These are phyloP conservation scores for Oenanthe melanoleuca DNA, from an alignment of 2,113 vertebrate genomes.

Conservation along the genomic window DNA sequence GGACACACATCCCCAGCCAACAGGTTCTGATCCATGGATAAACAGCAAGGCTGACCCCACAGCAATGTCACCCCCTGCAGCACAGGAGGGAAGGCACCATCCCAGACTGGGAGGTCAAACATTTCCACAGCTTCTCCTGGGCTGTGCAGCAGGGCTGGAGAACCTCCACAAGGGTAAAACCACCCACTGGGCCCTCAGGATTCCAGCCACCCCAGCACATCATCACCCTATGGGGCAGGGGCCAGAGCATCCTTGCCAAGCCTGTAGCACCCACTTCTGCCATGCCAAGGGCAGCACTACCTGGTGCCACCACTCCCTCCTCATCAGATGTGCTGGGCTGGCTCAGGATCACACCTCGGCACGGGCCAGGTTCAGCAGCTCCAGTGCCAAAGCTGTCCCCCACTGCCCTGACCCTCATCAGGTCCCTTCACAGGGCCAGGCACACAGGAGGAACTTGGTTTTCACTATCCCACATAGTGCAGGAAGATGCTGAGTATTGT, in stretches of 20 bases:
- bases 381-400: neutral
- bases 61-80: neutral
- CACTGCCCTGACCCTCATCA: neutral
- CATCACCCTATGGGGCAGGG: accelerated
- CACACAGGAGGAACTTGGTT: neutral
- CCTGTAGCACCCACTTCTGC: neutral
- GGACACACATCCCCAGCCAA: neutral
- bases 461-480: neutral
- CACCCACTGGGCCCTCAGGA: neutral
- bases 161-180: neutral
- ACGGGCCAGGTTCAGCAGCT: neutral
- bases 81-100: too few species aligned
- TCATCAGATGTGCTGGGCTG: neutral
- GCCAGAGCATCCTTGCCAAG: neutral
- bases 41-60: accelerated
- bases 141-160: neutral
- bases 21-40: neutral
- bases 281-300: neutral
- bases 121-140: neutral
- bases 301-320: neutral
- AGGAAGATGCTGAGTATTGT: neutral
- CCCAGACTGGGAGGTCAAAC: neutral
- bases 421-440: too few species aligned
- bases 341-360: neutral
- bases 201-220: neutral